Conservation (phyloP, 1,140 invertebrate species). For the Megathymus violae region DNA sequence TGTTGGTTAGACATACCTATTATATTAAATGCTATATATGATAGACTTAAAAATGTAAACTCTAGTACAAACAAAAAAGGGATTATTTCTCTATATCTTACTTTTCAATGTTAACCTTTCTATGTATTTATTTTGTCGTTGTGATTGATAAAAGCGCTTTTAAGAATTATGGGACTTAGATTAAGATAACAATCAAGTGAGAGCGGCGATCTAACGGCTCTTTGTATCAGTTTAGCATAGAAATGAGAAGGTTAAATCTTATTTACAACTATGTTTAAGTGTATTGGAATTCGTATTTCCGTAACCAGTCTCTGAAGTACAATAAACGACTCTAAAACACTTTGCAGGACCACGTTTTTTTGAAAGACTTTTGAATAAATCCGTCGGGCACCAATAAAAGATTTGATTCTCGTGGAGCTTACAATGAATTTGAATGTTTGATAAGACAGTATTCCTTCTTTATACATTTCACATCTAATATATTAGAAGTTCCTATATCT, state of each 20-base stretch:
- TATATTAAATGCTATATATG: no score
- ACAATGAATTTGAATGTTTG: constrained; percentile 4
- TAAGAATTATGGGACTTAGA: constrained; percentile 4
- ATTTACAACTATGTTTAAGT: constrained; percentile 25
- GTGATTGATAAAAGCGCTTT: constrained; percentile 4
- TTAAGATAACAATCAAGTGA: constrained; percentile 17
- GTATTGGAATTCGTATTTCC: constrained; percentile 21
- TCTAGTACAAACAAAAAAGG: no score
- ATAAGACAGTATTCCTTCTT: constrained; percentile 12
- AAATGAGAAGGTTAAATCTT: constrained; percentile 19
- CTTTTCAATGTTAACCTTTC: no score
- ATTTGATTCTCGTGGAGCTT: constrained; percentile 22
- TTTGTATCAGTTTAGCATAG: constrained; percentile 28
- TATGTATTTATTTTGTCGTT: not conserved
- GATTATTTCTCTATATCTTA: no score
- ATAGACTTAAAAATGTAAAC: no score
- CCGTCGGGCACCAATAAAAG: not conserved
- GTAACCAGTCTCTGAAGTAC: constrained; percentile 5
- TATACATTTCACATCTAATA: not conserved
- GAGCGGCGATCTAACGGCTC: constrained; percentile 14
- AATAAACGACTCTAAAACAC: constrained; percentile 29
- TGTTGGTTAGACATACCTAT: no score
- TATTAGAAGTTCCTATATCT: constrained; percentile 2
- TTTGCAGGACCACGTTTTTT: constrained; percentile 6
- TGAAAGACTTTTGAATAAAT: constrained; percentile 20